Evolutionary conservation across 2,113 vertebrate species (phyloP), one percentile per base, ranked within the genome.

Genomic region (Oreotrochilus melanogaster): DNA sequence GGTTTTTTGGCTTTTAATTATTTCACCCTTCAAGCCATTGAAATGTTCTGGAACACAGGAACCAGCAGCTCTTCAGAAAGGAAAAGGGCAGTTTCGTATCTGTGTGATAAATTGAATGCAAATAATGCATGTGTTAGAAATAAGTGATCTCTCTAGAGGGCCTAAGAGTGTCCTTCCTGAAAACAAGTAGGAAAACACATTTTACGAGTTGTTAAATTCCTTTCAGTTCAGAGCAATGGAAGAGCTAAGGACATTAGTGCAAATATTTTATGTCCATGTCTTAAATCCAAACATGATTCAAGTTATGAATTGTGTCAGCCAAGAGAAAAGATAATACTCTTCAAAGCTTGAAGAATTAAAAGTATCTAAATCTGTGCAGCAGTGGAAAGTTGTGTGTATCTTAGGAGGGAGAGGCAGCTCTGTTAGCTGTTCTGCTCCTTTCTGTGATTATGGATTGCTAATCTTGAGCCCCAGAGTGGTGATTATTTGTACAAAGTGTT

Each of bases 1-100:
- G 48, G 66, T 80, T 84, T 79, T 86, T 92, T 72, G 42, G 1
- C 16, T 81, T 82, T 89, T 87, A 81, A 89, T 94, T 79, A 71
- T 79, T 89, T 73, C 58, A 50, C 33, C 50, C 30, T 70, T 72
- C 53, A 62, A 91, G 70, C 35, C 35, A 35, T 56, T 47, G 39
- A n/a, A 84, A 79, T 43, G n/a, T 87, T 81, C 66, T 51, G 58
- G 18, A 74, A 61, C 30, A 70, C 57, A 75, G 30, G 35, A 91
- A 31, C 35, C 43, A 74, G 61, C n/a, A 53, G 18, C 70, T 88
- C 75, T 83, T 69, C 0, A 1, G 39, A 80, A 75, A 66, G 53
- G 37, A 79, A 83, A 92, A 94, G 72, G 51, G 45, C 31, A 84
- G 72, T 57, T 74, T 85, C 16, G 1, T 62, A 72, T 50, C 42